Conservation (phyloP, 2,113 vertebrate genomes). For the Thryonomys swinderianus region DNA sequence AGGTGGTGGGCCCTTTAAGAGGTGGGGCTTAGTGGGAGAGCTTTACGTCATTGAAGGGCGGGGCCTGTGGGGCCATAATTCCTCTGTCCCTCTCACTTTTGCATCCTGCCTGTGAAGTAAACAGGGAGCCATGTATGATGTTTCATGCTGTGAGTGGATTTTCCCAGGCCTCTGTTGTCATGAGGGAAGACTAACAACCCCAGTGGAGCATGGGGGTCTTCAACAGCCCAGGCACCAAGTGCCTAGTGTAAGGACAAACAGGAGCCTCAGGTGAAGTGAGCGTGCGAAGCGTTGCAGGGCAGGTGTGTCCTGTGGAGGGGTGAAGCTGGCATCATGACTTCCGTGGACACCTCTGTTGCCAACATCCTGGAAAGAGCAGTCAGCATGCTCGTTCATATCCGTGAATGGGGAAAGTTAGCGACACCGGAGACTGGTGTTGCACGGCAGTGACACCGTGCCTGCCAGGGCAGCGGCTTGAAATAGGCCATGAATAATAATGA, state of each 20-base stretch:
- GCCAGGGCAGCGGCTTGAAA: background rate
- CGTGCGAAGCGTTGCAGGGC: background rate
- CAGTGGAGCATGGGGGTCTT: background rate
- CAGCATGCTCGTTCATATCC: background rate
- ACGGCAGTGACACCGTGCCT: background rate
- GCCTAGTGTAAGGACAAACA: background rate
- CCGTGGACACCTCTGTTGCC: background rate
- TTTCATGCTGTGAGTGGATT: background rate
- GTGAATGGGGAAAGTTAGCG: background rate
- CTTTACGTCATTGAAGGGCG: too few relatives aligned
- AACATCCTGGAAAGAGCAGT: too few relatives aligned
- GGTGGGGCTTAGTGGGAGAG: background rate
- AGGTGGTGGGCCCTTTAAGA: background rate
- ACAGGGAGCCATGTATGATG: background rate
- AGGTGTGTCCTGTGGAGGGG: rapidly evolving
- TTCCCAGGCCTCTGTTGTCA: background rate
- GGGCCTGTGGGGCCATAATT: too few relatives aligned
- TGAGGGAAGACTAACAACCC: too few relatives aligned
- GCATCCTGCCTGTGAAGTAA: background rate
- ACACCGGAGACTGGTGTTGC: background rate
- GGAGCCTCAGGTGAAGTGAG: background rate
- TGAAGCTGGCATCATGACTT: background rate
- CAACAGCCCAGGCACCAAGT: background rate
- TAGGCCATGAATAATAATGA: too few relatives aligned
- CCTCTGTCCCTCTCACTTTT: too few relatives aligned